A percentile compares a stretch with the other conserved stretches of the same genome.
phyloP scores from a whole-genome alignment of 2,888 invertebrate species.

The Lysandra bellargus region DNA sequence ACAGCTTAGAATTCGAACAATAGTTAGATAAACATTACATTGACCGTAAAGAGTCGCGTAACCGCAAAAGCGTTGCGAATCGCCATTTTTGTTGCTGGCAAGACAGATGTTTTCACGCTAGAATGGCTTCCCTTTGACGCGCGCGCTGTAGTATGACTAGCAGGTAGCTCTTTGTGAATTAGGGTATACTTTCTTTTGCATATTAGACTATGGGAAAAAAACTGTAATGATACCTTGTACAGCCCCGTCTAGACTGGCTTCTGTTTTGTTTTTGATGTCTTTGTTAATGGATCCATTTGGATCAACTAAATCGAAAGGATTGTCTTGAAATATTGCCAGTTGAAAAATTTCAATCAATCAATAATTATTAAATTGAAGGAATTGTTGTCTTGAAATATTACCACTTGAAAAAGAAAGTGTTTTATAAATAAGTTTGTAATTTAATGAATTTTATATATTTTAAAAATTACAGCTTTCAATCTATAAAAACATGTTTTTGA shows the following conservation, averaged over 20 bases:
- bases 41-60: conserved; percentile 2
- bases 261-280: neutral
- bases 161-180: conserved; percentile 37
- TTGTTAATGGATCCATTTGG: neutral
- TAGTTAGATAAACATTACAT: conserved; percentile 14
- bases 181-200: conserved; percentile 31
- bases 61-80: conserved; percentile 38
- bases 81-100: conserved; percentile 43
- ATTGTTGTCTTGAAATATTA: neutral
- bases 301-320: neutral
- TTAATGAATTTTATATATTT: neutral
- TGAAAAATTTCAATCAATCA: neutral
- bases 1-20: neutral
- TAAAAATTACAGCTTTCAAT: neutral
- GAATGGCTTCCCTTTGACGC: conserved; percentile 53
- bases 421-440: neutral
- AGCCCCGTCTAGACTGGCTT: neutral
- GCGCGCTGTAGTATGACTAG: conserved; percentile 51
- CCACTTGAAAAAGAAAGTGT: neutral
- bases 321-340: neutral
- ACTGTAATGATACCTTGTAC: conserved; percentile 10
- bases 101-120: conserved; percentile 47
- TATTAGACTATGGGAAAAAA: conserved; percentile 23
- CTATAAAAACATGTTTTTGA: neutral
- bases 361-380: neutral